A percentile compares a stretch with the other conserved stretches of the same genome.
These are phyloP conservation scores for Catocala nupta DNA, from an alignment of 2,888 invertebrate species.

Conservation along the genomic window DNA sequence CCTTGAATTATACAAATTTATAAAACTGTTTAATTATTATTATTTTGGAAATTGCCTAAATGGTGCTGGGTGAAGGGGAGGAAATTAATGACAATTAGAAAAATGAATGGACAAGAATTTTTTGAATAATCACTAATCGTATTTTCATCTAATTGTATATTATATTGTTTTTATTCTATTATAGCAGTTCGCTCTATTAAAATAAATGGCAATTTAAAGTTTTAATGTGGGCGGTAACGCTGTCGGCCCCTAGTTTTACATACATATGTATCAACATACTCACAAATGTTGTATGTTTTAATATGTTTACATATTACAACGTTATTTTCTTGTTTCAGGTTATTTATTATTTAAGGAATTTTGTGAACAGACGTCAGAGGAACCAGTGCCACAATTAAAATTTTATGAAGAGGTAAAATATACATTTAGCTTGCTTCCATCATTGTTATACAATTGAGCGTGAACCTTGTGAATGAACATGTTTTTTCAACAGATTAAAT, in stretches of 20 bases:
- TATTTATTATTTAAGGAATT: conserved; percentile 99
- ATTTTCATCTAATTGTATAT: no score
- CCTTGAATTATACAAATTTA: no score
- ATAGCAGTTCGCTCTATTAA: no score
- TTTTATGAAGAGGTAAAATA: conserved; percentile 98
- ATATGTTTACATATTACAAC: conserved; percentile 25
- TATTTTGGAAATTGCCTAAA: no score
- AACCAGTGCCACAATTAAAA: conserved; percentile 98
- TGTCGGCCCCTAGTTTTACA: not conserved
- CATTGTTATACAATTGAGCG: conserved; percentile 7
- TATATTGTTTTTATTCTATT: no score
- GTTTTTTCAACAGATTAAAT: conserved; percentile 94
- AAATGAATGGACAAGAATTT: no score
- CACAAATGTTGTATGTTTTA: conserved; percentile 4
- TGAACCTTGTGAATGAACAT: conserved; percentile 18
- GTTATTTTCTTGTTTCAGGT: conserved; percentile 90
- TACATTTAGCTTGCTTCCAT: conserved; percentile 11
- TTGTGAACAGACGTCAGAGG: conserved; percentile 98
- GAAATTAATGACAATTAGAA: no score
- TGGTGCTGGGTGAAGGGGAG: no score
- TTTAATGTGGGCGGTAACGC: no score
- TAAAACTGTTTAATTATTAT: no score
- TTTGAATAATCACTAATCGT: no score
- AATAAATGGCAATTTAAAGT: no score
- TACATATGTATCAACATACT: not conserved